Base-by-base conservation (phyloP, 2,113 vertebrate genomes). In the Carlito syrichta region DNA sequence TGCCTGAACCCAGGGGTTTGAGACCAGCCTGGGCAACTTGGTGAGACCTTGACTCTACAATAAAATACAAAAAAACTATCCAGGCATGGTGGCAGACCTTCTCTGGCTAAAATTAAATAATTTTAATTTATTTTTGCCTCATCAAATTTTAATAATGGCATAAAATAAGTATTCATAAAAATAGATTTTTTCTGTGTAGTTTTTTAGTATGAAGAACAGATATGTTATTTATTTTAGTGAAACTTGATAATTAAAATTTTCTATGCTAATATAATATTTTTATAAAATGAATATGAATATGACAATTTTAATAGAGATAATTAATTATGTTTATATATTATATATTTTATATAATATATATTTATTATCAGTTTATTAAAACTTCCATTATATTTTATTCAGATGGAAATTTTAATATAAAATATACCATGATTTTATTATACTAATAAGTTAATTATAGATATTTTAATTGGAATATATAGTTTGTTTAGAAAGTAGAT, bases 301-400 rank as follows among this genome's bases (percentile, higher is more conserved):
- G 56, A 78, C 25, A 77, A n/a, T n/a, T n/a, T n/a, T n/a, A n/a
- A n/a, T n/a, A n/a, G n/a, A n/a, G 40, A 5, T 63, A 73, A 84
- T 89, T 76, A 76, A 60, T 87, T 88, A 89, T 10, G 10, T 4
- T 43, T n/a, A 8, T 50, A 38, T 0, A 68, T 68, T 38, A 68
- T 88, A n/a, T n/a, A n/a, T 94, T 91, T 87, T 27, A 74, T 38
- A 96, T 60, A 85, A 50, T 20, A 83, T 83, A 78, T 71, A 77
- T 30, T 85, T 52, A 19, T 2, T 77, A 6, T 43, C 13, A 40
- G 3, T 78, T 92, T 88, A 92, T 79, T 89, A 81, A 89, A 73
- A 86, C 8, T 45, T 10, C 7, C 17, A 10, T 30, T 45, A 20
- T 19, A 79, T 14, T 35, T 79, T 63, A 79, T 63, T 90, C 62